Evolutionary conservation across 2,888 invertebrate genomes (phyloP), one percentile per base, ranked within the genome.

Genomic region (Marasmarcha lunaedactyla): DNA sequence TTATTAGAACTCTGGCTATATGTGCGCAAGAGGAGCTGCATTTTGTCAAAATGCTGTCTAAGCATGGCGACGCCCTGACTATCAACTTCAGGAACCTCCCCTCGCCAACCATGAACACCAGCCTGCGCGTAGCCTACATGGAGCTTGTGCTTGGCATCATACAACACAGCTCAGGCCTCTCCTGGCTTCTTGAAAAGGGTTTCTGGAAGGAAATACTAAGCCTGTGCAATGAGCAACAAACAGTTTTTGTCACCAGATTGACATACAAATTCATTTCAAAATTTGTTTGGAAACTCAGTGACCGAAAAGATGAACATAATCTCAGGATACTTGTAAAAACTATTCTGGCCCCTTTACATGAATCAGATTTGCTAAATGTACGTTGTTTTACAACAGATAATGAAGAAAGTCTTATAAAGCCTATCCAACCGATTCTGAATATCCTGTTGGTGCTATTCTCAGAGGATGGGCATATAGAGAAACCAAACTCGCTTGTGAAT

Each of bases 171-270:
- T 77, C 87, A 2, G 92, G 93, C 0, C 61, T 89, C 20, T 69
- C 81, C 15, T 92, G 90, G 88, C 70, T 92, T 2, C 71, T 87
- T n/a, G 68, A 85, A 41, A 78, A 72, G 42, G 87, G 85, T 11
- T 64, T 84, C 10, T 93, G 92, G 92, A 84, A 78, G 43, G 84
- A 88, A 49, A 85, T 91, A 15, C 65, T 91, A 2, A 79, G 78
- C 42, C 85, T 88, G 37, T 88, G 87, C 43, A 86, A 89, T 49
- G 76, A 86, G 40, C 88, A 87, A 60, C 87, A 89, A 44, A 92
- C 92, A 0, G 74, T 92, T 33, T 93, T 92, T 55, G 87, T 92
- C 7, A 85, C 88, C 0, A 83, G 88, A 30, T 89, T 90, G 57
- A 87, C 89, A 5, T 87, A 89, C 40, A 84, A 85, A 42, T 88